A percentile compares a stretch with the other conserved stretches of the same genome.
Evolutionary conservation across 2,797 vertebrate genomes (phyloP).

Genomic region (Nyctibius grandis): DNA sequence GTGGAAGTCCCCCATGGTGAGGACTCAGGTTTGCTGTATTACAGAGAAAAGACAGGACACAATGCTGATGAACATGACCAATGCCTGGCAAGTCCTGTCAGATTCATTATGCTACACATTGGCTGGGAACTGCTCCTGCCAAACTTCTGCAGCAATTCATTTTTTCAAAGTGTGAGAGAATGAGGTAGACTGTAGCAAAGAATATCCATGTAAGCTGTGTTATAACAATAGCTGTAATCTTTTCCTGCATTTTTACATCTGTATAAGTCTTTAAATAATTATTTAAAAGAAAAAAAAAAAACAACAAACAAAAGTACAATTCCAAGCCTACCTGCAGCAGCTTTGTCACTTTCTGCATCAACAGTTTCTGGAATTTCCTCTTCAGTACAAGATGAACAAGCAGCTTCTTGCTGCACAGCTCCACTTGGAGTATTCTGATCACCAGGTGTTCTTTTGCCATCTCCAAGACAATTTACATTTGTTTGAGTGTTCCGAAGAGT

Average conservation of each 20-base stretch:
- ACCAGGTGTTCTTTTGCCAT: neutral
- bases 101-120: neutral
- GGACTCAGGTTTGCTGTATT: neutral
- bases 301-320: neutral
- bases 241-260: neutral
- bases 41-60: neutral
- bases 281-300: neutral
- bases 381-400: neutral
- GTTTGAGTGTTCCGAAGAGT: neutral
- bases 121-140: neutral
- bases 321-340: constrained; percentile 57
- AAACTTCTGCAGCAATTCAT: neutral
- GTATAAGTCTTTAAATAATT: neutral
- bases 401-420: constrained; percentile 18
- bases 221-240: neutral
- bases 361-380: constrained; percentile 6
- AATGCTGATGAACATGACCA: neutral
- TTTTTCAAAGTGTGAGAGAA: neutral
- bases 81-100: neutral
- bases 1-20: neutral
- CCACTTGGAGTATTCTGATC: neutral
- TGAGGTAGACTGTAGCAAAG: neutral
- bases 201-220: neutral
- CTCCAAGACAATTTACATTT: neutral
- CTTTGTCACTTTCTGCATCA: neutral